Conservation (phyloP, 2,113 vertebrate species). For the Charadrius vociferus region DNA sequence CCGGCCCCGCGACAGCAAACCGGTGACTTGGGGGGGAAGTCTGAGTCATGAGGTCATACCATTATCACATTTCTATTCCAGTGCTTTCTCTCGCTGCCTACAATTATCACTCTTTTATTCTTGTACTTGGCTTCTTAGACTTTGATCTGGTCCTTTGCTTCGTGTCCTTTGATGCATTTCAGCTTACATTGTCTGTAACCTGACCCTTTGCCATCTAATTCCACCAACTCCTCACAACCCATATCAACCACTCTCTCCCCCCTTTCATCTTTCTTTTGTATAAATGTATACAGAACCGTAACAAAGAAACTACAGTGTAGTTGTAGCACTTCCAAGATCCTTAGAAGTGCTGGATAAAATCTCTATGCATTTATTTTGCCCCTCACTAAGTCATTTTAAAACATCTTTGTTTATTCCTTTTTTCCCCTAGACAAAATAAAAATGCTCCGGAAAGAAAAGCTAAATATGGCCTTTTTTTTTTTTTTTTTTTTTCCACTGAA, state of each 20-base stretch:
- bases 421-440: not conserved
- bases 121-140: slow-evolving; percentile 63
- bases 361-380: slow-evolving; percentile 7
- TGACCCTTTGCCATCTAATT: slow-evolving; percentile 70
- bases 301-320: slow-evolving; percentile 73
- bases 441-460: not conserved
- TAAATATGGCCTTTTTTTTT: not conserved
- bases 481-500: not conserved
- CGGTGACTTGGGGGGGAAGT: not conserved
- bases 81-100: slow-evolving; percentile 41
- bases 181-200: slow-evolving; percentile 72
- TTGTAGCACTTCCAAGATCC: slow-evolving; percentile 29
- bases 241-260: slow-evolving; percentile 45
- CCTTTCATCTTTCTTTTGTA: slow-evolving; percentile 73
- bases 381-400: not conserved
- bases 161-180: slow-evolving; percentile 71
- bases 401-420: slow-evolving; percentile 4
- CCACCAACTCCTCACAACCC: slow-evolving; percentile 55
- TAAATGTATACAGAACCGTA: slow-evolving; percentile 57
- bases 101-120: slow-evolving; percentile 70
- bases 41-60: slow-evolving; percentile 62
- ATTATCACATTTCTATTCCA: slow-evolving; percentile 67
- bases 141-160: slow-evolving; percentile 71
- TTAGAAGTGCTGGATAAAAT: slow-evolving; percentile 54
- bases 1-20: not conserved